Base-by-base conservation (phyloP, 2,888 invertebrate genomes). In the Leptinotarsa juncta region DNA sequence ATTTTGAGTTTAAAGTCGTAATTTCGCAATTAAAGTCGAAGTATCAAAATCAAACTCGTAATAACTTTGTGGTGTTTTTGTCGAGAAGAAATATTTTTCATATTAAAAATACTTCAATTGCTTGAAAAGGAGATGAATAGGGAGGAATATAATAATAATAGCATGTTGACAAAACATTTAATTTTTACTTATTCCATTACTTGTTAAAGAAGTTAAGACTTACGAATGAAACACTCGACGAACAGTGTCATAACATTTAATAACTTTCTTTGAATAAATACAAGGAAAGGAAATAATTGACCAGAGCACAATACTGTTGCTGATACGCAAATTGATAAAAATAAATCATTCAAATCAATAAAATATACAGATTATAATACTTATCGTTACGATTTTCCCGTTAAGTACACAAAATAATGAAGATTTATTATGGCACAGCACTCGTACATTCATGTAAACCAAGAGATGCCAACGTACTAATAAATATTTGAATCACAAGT, bases 221-320 rank as follows among this genome's bases (percentile, higher is more conserved):
- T 4, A 57, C 23, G 12, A 62, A 62, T 62, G n/a, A 62, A 62
- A 62, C 62, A n/a, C n/a, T n/a, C 16, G 2, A n/a, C n/a, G 12
- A 60, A 71, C 71, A 71, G 20, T 60, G 65, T 71, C 57, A 48
- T 48, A 67, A 67, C 67, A 67, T 67, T 67, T 67, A 67, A 67
- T 67, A 67, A 67, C 55, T 51, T 57, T 57, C 53, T 53, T 53
- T 32, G 53, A 62, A 18, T 49, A 53, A 51, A 49, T 48, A 71
- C 65, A 71, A 49, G 4, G 48, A 71, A 69, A 62, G 51, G 23
- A 51, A 60, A 65, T 53, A 73, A 69, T 74, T 76, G 78, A 78
- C 76, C 74, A 78, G 78, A 78, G 73, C 26, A 71, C 69, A 76
- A 78, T 75, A 75, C 76, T 76, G 76, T 62, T n/a, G 60, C 51